Evolutionary conservation across 2,888 invertebrate species (phyloP), one percentile per base, ranked within the genome.

Genomic region (Epiblema foenella): DNA sequence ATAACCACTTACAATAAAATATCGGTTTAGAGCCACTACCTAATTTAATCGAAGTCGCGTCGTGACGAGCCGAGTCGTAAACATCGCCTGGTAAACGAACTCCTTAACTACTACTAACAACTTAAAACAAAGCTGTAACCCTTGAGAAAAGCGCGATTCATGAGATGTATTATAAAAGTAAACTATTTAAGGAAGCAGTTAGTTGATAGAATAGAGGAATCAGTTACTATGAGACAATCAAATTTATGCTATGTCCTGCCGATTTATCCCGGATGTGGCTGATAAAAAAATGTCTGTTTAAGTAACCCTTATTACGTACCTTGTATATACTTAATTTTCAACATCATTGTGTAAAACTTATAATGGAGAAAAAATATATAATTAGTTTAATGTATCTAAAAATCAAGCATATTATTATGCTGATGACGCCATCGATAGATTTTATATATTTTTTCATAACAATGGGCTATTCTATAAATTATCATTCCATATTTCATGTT

Each of bases 1-100:
- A 37, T 65, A 24, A 46, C 18, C 39, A 58, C 62, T 68, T 39
- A 58, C 63, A 81, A 83, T 84, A 83, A 83, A 84, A 78, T 80
- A 81, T 79, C 80, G 72, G 78, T 81, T 80, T 78, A 81, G 81
- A 83, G 79, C 81, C 79, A 81, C 80, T 84, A 85, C 81, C 80
- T 84, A 84, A 86, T 83, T 84, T 85, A 79, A 82, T 84, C 77
- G 74, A 78, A 78, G 81, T 79, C 79, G 73, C 77, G 73, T 82
- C 87, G 88, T 89, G 89, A 88, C 85, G 83, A 69, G 82, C 75
- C 76, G 64, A 70, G 78, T 80, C 80, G 83, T 88, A 88, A 89
- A 89, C 81, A 83, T 81, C 76, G 75, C 73, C 39, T 77, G 78
- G 87, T 89, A 88, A 89, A 85, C 84, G 84, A 86, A 85, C 81